phyloP scores from a whole-genome alignment of 2,888 invertebrate genomes.

The Rhagium mordax region DNA sequence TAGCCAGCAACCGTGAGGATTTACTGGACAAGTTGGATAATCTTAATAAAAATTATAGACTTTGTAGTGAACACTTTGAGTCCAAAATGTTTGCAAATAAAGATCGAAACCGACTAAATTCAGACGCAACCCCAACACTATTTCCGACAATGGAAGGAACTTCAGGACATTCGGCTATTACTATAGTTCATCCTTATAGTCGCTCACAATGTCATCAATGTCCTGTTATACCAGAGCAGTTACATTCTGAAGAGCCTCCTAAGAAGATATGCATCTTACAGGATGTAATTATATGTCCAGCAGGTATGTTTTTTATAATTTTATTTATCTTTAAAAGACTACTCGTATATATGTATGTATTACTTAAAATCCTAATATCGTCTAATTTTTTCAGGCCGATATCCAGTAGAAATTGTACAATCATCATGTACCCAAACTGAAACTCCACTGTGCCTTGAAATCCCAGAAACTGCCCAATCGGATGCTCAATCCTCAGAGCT shows the following conservation, averaged over 20 bases:
- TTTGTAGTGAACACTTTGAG: constrained; percentile 25
- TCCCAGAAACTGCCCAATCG: neutral
- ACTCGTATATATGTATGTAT: neutral
- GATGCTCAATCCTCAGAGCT: neutral
- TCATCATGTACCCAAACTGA: neutral
- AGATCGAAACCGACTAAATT: neutral
- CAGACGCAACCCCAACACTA: constrained; percentile 8
- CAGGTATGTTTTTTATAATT: constrained; percentile 5
- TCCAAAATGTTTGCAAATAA: constrained; percentile 19
- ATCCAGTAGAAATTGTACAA: neutral
- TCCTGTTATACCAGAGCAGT: neutral
- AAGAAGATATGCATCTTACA: neutral
- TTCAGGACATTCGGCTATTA: neutral
- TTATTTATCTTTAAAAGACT: neutral
- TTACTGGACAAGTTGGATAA: constrained; percentile 20
- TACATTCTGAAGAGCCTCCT: constrained; percentile 1
- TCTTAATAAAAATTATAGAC: constrained; percentile 21
- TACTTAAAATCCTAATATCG: neutral
- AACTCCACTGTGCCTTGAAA: constrained; percentile 1
- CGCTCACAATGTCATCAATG: neutral
- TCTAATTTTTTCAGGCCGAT: neutral
- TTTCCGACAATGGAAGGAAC: constrained; percentile 4
- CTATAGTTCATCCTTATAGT: neutral
- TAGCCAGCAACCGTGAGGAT: constrained; percentile 20
- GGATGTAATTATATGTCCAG: neutral